A percentile compares a stretch with the other conserved stretches of the same genome.
These are phyloP conservation scores for Cecropterus lyciades DNA, from an alignment of 1,140 invertebrate species.

Conservation along the genomic window DNA sequence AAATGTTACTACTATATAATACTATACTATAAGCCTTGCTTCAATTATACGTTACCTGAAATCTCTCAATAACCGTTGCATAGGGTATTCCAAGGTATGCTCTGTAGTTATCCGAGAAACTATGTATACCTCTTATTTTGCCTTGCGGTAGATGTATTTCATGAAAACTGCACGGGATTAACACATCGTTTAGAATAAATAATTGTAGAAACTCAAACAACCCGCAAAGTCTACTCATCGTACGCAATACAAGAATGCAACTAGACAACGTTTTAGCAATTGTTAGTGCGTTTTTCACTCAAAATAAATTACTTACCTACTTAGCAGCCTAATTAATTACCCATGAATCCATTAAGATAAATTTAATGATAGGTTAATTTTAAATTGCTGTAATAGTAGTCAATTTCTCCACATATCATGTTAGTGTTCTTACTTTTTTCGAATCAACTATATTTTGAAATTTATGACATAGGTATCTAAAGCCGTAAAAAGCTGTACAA, in stretches of 20 bases:
- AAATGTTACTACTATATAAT: too few relatives aligned
- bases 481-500: too few relatives aligned
- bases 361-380: not conserved
- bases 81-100: slow-evolving; percentile 54
- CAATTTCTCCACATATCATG: too few relatives aligned
- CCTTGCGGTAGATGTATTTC: slow-evolving; percentile 47
- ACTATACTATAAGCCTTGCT: too few relatives aligned
- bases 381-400: too few relatives aligned
- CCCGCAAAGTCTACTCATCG: not conserved
- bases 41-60: too few relatives aligned
- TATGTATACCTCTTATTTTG: slow-evolving; percentile 41
- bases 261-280: not conserved
- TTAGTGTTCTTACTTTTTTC: too few relatives aligned
- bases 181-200: slow-evolving; percentile 4
- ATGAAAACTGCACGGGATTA: slow-evolving; percentile 13
- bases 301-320: slow-evolving; percentile 1
- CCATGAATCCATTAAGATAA: not conserved
- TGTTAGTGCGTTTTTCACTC: not conserved
- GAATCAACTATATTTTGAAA: too few relatives aligned
- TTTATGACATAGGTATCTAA: too few relatives aligned
- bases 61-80: slow-evolving; percentile 45
- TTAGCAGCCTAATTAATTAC: slow-evolving; percentile 5
- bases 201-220: not conserved
- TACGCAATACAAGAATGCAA: not conserved
- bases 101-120: slow-evolving; percentile 34